Evolutionary conservation across 1,140 invertebrate species (phyloP).

Genomic region (Metopolophium dirhodum): DNA sequence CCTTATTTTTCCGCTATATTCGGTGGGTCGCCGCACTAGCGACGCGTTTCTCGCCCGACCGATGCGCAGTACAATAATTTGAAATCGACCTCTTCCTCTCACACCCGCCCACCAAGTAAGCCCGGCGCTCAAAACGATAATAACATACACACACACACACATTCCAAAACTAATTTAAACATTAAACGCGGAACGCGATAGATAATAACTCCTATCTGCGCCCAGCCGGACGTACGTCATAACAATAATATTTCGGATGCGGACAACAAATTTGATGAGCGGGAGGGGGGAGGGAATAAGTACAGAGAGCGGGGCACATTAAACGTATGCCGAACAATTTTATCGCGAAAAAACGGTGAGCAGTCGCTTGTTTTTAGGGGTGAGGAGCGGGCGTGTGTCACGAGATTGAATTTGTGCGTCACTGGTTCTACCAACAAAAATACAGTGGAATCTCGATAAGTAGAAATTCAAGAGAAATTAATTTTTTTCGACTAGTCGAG

Average conservation of each 20-base stretch:
- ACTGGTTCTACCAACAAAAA: too few species aligned
- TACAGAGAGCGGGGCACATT: not conserved
- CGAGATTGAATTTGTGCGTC: too few species aligned
- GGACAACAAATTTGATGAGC: not conserved
- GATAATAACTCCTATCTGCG: not conserved
- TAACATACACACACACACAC: not conserved
- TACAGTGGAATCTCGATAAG: too few species aligned
- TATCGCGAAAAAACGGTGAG: not conserved
- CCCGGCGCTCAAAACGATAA: not conserved
- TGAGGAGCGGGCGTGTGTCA: too few species aligned
- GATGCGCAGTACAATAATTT: not conserved
- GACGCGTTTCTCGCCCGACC: not conserved
- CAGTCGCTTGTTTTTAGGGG: not conserved
- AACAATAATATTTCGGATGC: not conserved
- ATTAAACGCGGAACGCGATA: not conserved
- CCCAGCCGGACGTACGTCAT: not conserved
- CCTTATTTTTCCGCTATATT: not conserved
- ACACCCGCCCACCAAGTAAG: not conserved
- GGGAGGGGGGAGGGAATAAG: not conserved
- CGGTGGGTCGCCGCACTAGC: not conserved
- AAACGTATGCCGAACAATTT: not conserved
- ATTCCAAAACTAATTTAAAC: not conserved
- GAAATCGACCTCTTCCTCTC: not conserved
- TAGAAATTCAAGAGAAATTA: too few species aligned
- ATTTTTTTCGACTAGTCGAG: too few species aligned